Evolutionary conservation across 2,888 invertebrate species (phyloP).

Genomic region (Saturnia pavonia): DNA sequence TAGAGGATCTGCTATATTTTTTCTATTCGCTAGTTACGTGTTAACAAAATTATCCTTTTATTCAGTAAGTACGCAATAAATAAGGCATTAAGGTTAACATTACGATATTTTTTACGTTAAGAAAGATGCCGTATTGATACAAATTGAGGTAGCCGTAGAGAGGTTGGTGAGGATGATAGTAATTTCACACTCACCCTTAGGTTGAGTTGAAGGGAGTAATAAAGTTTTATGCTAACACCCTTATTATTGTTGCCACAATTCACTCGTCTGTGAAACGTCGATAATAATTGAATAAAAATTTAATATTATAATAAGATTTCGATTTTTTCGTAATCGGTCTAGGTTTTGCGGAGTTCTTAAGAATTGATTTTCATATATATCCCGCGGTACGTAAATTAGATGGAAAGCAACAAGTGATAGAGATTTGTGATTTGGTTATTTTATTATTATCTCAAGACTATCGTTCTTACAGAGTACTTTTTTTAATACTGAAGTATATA

Average conservation of each 20-base stretch:
- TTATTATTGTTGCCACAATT: background rate
- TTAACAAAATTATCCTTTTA: constrained; percentile 4
- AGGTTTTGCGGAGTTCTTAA: no score
- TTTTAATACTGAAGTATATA: no score
- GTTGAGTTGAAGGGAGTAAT: constrained; percentile 3
- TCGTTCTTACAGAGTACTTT: no score
- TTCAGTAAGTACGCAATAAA: constrained; percentile 4
- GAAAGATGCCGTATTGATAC: background rate
- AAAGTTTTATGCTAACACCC: constrained; percentile 9
- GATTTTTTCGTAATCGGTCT: no score
- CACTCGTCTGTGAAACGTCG: background rate
- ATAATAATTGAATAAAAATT: no score
- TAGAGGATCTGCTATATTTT: background rate
- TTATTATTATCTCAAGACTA: no score
- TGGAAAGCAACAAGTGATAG: no score
- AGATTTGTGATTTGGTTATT: no score
- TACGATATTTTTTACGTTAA: constrained; percentile 5
- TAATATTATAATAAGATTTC: no score
- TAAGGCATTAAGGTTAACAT: constrained; percentile 2
- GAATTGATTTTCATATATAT: no score
- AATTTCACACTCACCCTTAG: background rate
- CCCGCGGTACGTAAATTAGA: no score
- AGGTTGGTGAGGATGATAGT: constrained; percentile 1
- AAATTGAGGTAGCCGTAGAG: constrained; percentile 6
- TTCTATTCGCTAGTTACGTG: background rate